Percentiles rank a stretch among this genome's conserved stretches.
Conservation (phyloP, 2,888 invertebrate species). For the Syrphus vitripennis region DNA sequence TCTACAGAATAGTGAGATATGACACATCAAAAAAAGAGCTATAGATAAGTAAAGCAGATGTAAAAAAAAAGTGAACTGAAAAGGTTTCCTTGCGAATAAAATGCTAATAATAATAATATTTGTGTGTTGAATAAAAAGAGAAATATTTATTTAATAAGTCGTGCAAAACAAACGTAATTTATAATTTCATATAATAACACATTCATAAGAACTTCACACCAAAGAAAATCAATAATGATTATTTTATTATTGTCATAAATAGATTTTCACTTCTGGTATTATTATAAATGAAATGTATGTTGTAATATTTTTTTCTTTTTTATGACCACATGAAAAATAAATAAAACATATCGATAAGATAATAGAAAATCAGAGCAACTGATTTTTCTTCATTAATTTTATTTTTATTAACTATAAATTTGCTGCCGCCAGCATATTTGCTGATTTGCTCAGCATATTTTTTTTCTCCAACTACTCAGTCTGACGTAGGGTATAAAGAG, state of each 20-base stretch:
- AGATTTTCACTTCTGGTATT: neutral
- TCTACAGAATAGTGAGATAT: neutral
- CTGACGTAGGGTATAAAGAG: neutral
- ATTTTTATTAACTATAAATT: neutral
- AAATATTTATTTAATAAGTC: neutral
- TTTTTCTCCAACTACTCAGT: neutral
- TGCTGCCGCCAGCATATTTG: neutral
- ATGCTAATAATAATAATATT: neutral
- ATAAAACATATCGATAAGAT: conserved; percentile 11
- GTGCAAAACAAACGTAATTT: neutral
- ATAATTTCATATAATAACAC: neutral
- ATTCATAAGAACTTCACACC: neutral
- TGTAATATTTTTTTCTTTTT: neutral
- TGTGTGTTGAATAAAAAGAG: neutral
- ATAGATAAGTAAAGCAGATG: neutral
- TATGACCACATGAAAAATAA: neutral
- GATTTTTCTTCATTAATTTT: neutral
- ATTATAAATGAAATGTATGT: neutral
- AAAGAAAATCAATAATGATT: neutral
- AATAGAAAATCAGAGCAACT: neutral
- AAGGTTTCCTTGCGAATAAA: neutral
- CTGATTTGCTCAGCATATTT: neutral
- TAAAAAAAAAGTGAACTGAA: neutral
- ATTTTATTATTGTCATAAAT: neutral
- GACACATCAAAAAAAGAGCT: neutral